Percentiles rank a stretch among this genome's conserved stretches.
phyloP scores from a whole-genome alignment of 1,140 invertebrate species.

The Bombus cullumanus region DNA sequence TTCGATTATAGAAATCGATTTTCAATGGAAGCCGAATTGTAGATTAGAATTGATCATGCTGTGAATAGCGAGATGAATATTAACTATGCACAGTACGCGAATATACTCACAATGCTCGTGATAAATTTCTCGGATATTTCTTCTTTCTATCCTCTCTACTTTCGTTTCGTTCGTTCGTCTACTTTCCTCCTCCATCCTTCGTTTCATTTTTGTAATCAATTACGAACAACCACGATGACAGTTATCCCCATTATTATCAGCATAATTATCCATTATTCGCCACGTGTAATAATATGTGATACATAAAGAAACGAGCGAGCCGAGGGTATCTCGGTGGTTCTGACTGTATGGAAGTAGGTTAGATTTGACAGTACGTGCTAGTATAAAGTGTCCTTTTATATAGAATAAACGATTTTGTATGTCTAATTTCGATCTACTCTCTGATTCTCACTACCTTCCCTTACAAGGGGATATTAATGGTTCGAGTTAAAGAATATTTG shows the following conservation, averaged over 20 bases:
- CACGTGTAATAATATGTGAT: conserved; percentile 78
- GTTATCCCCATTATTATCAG: conserved; percentile 42
- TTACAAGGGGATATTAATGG: neutral
- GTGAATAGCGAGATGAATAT: conserved; percentile 24
- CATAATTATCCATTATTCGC: conserved; percentile 67
- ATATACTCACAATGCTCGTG: conserved; percentile 49
- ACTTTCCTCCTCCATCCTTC: too few relatives aligned
- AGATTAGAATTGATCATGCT: conserved; percentile 56
- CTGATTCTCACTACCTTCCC: neutral
- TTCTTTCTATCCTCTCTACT: neutral
- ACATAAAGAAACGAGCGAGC: conserved; percentile 74
- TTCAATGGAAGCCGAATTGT: neutral
- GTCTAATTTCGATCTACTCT: conserved; percentile 55
- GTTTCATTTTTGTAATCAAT: neutral
- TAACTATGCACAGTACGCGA: conserved; percentile 36
- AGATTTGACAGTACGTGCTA: conserved; percentile 79
- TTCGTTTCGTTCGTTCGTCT: neutral
- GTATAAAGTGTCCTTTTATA: conserved; percentile 82
- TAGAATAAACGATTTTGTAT: conserved; percentile 82
- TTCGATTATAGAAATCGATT: conserved; percentile 11
- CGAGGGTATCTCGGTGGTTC: conserved; percentile 68
- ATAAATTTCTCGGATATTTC: conserved; percentile 21
- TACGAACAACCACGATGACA: conserved; percentile 29
- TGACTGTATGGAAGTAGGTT: conserved; percentile 75
- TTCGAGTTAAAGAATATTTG: neutral